A percentile compares a stretch with the other conserved stretches of the same genome.
Evolutionary conservation across 2,888 invertebrate species (phyloP).

Genomic region (Synanthedon myopaeformis): DNA sequence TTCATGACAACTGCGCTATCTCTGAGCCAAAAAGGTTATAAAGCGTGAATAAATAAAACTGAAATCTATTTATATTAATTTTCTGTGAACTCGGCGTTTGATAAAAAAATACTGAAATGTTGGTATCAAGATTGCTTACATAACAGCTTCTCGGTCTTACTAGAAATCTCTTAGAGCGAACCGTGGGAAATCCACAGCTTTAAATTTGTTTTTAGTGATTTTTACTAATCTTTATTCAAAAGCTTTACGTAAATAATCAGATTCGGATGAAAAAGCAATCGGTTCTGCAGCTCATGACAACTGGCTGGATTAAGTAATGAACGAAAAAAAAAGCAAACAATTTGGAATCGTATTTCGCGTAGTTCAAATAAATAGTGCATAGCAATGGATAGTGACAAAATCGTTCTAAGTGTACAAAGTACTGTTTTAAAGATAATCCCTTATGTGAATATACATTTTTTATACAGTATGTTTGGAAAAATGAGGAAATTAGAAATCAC

Average conservation of each 20-base stretch:
- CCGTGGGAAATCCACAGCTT: slow-evolving; percentile 44
- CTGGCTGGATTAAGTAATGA: slow-evolving; percentile 20
- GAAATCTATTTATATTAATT: no score
- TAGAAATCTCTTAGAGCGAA: slow-evolving; percentile 4
- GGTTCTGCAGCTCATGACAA: slow-evolving; percentile 40
- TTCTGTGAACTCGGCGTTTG: no score
- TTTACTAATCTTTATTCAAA: background rate
- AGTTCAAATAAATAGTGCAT: slow-evolving; percentile 45
- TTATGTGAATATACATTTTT: background rate
- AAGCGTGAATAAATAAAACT: no score
- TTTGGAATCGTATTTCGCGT: slow-evolving; percentile 33
- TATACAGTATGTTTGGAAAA: background rate
- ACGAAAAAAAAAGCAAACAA: slow-evolving; percentile 21
- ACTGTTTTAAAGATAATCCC: slow-evolving; percentile 22
- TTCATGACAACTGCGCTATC: no score
- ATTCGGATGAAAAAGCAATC: slow-evolving; percentile 40
- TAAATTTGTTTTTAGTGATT: slow-evolving; percentile 14
- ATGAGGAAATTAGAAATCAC: no score
- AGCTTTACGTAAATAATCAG: slow-evolving; percentile 38
- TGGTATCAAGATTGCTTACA: no score
- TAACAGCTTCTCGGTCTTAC: no score
- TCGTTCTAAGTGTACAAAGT: slow-evolving; percentile 33
- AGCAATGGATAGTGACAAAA: slow-evolving; percentile 23
- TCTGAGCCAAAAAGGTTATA: no score
- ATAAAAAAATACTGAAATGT: no score